phyloP scores from a whole-genome alignment of 1,140 invertebrate genomes.

The Laodelphax striatellus region DNA sequence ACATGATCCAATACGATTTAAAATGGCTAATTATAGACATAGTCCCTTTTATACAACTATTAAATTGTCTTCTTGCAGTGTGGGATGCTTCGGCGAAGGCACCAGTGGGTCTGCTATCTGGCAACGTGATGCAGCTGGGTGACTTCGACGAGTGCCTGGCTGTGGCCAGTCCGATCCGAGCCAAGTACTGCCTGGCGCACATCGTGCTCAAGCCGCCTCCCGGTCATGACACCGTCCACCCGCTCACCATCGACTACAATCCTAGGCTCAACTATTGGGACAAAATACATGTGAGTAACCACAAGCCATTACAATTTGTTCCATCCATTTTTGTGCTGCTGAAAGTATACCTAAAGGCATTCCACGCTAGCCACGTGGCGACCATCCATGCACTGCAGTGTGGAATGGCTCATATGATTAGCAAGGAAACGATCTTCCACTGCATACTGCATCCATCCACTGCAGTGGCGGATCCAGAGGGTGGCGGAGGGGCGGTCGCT shows the following conservation, averaged over 20 bases:
- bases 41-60: neutral
- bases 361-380: too few relatives aligned
- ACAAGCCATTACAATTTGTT: too few relatives aligned
- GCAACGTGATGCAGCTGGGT: slow-evolving; percentile 27
- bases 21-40: too few relatives aligned
- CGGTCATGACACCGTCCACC: slow-evolving; percentile 29
- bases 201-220: slow-evolving; percentile 22
- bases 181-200: slow-evolving; percentile 42
- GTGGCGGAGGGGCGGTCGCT: too few relatives aligned
- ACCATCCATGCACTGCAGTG: too few relatives aligned
- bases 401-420: too few relatives aligned
- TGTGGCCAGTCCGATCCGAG: slow-evolving; percentile 31
- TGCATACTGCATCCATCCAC: too few relatives aligned
- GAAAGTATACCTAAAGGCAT: too few relatives aligned
- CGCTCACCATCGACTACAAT: slow-evolving; percentile 29
- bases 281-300: slow-evolving; percentile 37
- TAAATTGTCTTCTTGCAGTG: slow-evolving; percentile 22
- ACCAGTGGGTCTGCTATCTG: slow-evolving; percentile 26
- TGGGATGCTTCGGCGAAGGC: slow-evolving; percentile 30
- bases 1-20: too few relatives aligned
- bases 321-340: too few relatives aligned
- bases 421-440: too few relatives aligned
- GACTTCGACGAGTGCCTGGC: slow-evolving; percentile 33
- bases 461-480: too few relatives aligned
- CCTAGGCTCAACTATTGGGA: slow-evolving; percentile 37